Percentiles rank a stretch among this genome's conserved stretches.
Evolutionary conservation across 35 echinoderm and acorn worm genomes (phyloP).

Genomic region (Nesometra sesokonis): DNA sequence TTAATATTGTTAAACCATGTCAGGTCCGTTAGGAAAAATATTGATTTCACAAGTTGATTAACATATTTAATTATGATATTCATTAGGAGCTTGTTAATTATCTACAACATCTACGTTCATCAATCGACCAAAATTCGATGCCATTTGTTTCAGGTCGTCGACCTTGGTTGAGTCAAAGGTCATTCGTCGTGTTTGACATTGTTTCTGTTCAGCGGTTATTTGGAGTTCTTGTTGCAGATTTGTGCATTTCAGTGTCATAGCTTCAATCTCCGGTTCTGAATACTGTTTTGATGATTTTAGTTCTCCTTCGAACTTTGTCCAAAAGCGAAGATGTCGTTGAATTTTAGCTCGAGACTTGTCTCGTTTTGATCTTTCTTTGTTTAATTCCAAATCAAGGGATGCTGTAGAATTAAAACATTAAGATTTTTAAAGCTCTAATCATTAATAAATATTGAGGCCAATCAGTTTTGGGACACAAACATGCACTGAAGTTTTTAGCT

Average conservation of each 20-base stretch:
- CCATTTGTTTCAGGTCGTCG: neutral
- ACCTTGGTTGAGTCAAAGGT: neutral
- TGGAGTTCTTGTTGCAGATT: neutral
- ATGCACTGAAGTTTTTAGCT: too few relatives aligned
- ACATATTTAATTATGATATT: too few relatives aligned
- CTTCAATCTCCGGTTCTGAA: neutral
- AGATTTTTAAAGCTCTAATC: neutral
- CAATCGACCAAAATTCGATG: neutral
- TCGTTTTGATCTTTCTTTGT: neutral
- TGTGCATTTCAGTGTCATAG: neutral
- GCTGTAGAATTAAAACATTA: neutral
- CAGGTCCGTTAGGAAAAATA: too few relatives aligned
- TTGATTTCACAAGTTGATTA: too few relatives aligned
- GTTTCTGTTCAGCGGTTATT: neutral
- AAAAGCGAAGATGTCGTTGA: neutral
- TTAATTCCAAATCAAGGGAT: neutral
- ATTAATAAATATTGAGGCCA: too few relatives aligned
- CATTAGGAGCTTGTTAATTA: neutral
- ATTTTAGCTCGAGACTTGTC: neutral
- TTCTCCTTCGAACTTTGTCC: neutral
- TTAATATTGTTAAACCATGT: too few relatives aligned
- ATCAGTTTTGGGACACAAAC: too few relatives aligned
- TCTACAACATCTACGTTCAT: neutral
- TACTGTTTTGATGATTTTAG: neutral
- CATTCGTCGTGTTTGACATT: neutral